These are phyloP conservation scores for Polyommatus iphigenia DNA, from an alignment of 2,888 invertebrate genomes.

Conservation along the genomic window DNA sequence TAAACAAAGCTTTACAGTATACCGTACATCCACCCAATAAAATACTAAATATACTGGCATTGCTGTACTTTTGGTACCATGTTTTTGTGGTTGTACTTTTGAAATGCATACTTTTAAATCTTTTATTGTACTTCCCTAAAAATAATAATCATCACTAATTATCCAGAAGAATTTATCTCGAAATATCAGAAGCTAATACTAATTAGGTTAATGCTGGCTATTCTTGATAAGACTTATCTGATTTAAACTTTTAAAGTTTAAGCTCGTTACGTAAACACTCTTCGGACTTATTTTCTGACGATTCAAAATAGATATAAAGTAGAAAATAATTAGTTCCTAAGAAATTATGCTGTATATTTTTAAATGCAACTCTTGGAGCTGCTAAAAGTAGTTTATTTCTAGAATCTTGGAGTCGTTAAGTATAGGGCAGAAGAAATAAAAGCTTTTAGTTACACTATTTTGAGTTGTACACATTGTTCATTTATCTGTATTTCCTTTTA, in stretches of 20 bases:
- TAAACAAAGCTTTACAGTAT: background rate
- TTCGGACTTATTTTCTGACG: background rate
- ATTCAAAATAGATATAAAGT: background rate
- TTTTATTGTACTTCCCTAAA: too few species aligned
- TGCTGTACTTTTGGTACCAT: background rate
- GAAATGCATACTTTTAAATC: too few species aligned
- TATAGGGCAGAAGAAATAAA: too few species aligned
- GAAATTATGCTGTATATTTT: too few species aligned
- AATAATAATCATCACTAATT: too few species aligned
- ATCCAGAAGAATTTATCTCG: background rate
- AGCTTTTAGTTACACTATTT: too few species aligned
- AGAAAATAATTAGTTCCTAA: too few species aligned
- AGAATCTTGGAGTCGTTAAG: too few species aligned
- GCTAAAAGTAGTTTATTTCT: too few species aligned
- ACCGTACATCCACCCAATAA: background rate
- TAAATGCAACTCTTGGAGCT: too few species aligned
- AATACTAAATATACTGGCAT: background rate
- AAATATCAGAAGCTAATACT: conserved; percentile 7
- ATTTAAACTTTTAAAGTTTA: conserved; percentile 5
- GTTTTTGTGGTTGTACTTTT: background rate
- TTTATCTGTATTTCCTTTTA: too few species aligned
- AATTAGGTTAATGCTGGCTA: conserved; percentile 14
- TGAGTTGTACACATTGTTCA: too few species aligned
- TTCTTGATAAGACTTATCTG: conserved; percentile 29
- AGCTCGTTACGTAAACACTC: conserved; percentile 16